Percentiles rank a stretch among this genome's conserved stretches.
Conservation (phyloP, 2,888 invertebrate genomes). For the Tiliacea citrago region DNA sequence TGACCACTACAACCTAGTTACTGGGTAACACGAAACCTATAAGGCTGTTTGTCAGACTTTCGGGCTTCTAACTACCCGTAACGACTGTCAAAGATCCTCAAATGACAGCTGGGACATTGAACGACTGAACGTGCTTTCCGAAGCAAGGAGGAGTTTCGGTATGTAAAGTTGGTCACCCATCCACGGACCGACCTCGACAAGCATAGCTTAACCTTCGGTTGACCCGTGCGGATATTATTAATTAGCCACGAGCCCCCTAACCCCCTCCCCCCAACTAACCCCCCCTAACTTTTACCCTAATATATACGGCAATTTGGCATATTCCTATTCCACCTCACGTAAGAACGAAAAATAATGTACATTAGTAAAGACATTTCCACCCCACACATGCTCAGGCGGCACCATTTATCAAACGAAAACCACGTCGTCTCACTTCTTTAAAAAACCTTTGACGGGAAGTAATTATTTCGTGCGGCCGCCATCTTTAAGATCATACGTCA, state of each 20-base stretch:
- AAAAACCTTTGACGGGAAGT: conserved; percentile 55
- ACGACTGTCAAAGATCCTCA: no score
- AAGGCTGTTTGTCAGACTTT: no score
- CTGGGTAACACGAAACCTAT: no score
- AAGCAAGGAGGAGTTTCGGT: no score
- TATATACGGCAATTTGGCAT: neutral
- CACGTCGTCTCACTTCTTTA: conserved; percentile 27
- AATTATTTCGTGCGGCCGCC: conserved; percentile 57
- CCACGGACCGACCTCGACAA: no score
- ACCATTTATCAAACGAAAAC: conserved; percentile 60
- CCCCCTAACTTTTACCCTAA: no score
- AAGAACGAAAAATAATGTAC: conserved; percentile 14
- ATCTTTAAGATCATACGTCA: conserved; percentile 55
- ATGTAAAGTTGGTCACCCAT: no score
- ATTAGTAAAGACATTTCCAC: conserved; percentile 28
- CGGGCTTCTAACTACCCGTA: no score
- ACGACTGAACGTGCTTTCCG: no score
- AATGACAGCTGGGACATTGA: no score
- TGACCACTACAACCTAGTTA: no score
- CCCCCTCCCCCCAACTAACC: no score
- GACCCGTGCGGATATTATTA: neutral
- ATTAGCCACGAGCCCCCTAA: neutral
- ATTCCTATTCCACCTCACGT: neutral
- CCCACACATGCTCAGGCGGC: conserved; percentile 11
- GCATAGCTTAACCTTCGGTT: neutral